Conservation (phyloP, 2,113 vertebrate species). For the Sula dactylatra region DNA sequence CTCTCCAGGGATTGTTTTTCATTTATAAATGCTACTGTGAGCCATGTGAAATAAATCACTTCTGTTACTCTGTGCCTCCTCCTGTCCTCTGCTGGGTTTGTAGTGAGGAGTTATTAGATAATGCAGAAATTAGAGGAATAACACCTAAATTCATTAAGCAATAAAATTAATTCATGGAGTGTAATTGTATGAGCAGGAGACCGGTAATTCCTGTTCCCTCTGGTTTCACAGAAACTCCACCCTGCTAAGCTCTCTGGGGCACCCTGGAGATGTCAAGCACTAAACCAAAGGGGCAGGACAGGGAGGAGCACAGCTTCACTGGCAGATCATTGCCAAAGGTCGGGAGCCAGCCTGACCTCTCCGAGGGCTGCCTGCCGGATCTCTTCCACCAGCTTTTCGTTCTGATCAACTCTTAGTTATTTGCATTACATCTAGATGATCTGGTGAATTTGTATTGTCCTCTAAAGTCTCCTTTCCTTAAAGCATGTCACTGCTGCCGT, state of each 20-base stretch:
- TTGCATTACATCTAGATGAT: accelerated
- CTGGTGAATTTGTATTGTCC: neutral
- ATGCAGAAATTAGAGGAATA: conserved; percentile 44
- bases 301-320: neutral
- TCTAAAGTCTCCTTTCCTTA: neutral
- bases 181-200: conserved; percentile 14
- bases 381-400: neutral
- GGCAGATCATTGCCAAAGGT: neutral
- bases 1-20: neutral
- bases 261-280: neutral
- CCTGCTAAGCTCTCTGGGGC: conserved; percentile 8
- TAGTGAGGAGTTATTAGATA: neutral
- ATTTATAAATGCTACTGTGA: neutral
- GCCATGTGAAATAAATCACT: neutral
- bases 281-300: neutral
- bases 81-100: neutral
- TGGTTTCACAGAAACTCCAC: conserved; percentile 45
- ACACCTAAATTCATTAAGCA: conserved; percentile 61
- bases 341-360: neutral
- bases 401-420: accelerated
- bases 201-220: conserved; percentile 68
- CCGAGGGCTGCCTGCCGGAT: neutral
- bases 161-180: conserved; percentile 25
- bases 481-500: neutral
- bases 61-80: neutral